Base-by-base conservation (phyloP, 1,140 invertebrate genomes). In the Rhopalosiphum padi region DNA sequence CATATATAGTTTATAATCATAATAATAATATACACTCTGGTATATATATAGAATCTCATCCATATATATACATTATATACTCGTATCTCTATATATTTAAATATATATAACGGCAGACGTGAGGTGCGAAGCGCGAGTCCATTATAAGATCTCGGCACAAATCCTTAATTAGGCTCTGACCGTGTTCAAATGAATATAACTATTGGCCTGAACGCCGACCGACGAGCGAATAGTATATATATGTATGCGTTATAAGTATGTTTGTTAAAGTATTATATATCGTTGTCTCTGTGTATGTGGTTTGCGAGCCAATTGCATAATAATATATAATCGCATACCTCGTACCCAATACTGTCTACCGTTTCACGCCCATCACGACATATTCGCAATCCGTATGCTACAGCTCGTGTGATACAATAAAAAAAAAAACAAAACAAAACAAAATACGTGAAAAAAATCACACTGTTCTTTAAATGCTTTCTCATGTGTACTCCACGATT, bases 331-430 rank as follows among this genome's bases (percentile, higher is more conserved):
- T 68, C 90, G 68, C 23, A 68, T 41, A 46, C 41, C 77, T 82
- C 55, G 46, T 92, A 43, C 77, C 37, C 46, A 83, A 92, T 92
- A 92, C 25, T 46, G 68, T 91, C 60, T 82, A 82, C 90, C 43
- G 91, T 92, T 92, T 92, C 91, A 92, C 91, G 91, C 91, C 91
- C 91, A 46, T 92, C 77, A 92, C 91, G 91, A 92, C 77, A 83
- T 77, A 77, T 77, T 83, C n/a, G 46, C 68, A 83, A 92, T 92
- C 60, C 83, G 35, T 30, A 53, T 21, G 41, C 51, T n/a, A 35
- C 83, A 43, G 30, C 46, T 37, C 68, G 46, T 37, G 77, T 48
- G 35, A 77, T n/a, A 77, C 15, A 77, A 77, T 77, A 77, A 68
- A 11, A 68, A 60, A 60, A 23, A 18, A 48, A 22, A 51, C 48